A percentile compares a stretch with the other conserved stretches of the same genome.
These are phyloP conservation scores for Macrophya annulata DNA, from an alignment of 2,888 invertebrate species.

Conservation along the genomic window DNA sequence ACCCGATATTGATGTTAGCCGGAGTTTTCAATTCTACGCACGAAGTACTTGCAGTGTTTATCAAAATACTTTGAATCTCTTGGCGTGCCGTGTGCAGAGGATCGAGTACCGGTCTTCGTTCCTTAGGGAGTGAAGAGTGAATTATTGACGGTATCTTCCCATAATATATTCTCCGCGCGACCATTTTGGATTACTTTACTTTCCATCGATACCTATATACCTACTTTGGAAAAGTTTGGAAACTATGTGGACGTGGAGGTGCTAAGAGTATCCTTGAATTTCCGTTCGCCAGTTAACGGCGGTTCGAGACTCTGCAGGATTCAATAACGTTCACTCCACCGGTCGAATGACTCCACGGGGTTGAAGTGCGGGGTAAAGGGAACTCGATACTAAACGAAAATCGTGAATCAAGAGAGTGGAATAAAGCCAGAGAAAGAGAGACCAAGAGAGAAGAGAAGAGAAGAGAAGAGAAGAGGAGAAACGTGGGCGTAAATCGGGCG, in stretches of 20 bases:
- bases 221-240: background rate
- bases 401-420: constrained; percentile 37
- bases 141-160: background rate
- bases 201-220: background rate
- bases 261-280: constrained; percentile 40
- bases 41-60: background rate
- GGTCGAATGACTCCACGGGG: constrained; percentile 35
- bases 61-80: constrained; percentile 15
- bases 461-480: constrained; percentile 48
- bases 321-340: constrained; percentile 43
- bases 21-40: background rate
- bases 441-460: constrained; percentile 46
- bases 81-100: background rate
- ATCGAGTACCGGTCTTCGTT: background rate
- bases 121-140: background rate
- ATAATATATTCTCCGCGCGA: constrained; percentile 31
- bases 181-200: background rate
- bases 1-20: background rate
- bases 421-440: constrained; percentile 47
- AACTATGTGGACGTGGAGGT: constrained; percentile 17
- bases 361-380: constrained; percentile 23
- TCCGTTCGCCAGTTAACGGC: constrained; percentile 44
- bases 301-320: constrained; percentile 17
- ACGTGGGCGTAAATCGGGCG: constrained; percentile 43
- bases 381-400: constrained; percentile 50